phyloP scores from a whole-genome alignment of 2,797 vertebrate species.

The Parotocinclus haroldoi region DNA sequence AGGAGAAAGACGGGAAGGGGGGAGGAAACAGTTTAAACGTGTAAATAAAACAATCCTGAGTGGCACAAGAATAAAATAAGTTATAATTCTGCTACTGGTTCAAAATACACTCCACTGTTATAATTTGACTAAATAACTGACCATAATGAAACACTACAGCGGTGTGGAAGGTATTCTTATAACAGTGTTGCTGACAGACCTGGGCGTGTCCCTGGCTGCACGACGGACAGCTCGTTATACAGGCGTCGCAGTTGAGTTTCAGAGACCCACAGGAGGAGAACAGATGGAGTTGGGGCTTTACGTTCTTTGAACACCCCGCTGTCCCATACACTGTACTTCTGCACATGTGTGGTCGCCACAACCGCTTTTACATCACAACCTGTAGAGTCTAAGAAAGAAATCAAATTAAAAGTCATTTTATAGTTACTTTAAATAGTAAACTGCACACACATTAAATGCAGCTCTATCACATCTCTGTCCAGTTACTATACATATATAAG shows the following conservation, averaged over 20 bases:
- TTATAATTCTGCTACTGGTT: no score
- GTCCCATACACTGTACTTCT: constrained; percentile 83
- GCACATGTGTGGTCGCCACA: constrained; percentile 73
- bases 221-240: constrained; percentile 55
- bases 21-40: not conserved
- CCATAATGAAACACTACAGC: no score
- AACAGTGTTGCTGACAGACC: constrained; percentile 57
- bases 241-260: constrained; percentile 69
- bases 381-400: constrained; percentile 62
- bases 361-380: constrained; percentile 61
- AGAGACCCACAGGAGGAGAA: constrained; percentile 82
- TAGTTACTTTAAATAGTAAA: constrained; percentile 3
- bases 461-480: no score
- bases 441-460: not conserved
- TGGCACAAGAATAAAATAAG: no score
- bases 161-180: no score
- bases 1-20: no score
- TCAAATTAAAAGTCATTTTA: not conserved
- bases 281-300: constrained; percentile 39
- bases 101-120: not conserved
- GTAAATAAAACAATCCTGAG: no score
- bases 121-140: no score
- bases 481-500: no score
- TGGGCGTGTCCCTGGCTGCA: constrained; percentile 24
- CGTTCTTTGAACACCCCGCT: constrained; percentile 40